These are phyloP conservation scores for Microctenopoma steveboyesi DNA, from an alignment of 2,797 vertebrate species.

Conservation along the genomic window DNA sequence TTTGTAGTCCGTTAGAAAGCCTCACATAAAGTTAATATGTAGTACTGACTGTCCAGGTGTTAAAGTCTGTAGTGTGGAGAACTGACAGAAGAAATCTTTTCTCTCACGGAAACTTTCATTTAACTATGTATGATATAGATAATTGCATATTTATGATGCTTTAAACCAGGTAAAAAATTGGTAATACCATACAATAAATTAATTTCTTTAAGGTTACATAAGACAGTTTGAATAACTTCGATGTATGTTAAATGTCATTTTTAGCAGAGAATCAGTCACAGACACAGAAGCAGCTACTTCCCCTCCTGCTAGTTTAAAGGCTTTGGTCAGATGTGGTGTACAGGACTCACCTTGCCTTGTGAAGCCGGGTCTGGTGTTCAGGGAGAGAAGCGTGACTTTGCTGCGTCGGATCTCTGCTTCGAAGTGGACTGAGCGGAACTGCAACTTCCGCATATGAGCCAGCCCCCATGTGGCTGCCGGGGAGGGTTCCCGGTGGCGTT, in stretches of 20 bases:
- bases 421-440: constrained; percentile 62
- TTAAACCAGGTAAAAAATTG: neutral
- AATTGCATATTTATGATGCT: neutral
- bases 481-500: constrained; percentile 51
- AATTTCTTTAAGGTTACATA: neutral
- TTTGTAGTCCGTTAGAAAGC: neutral
- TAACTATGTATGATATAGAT: neutral
- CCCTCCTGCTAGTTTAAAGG: rapidly evolving
- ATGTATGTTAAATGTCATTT: neutral
- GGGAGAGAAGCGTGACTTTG: constrained; percentile 40
- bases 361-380: constrained; percentile 55
- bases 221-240: neutral
- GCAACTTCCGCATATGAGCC: constrained; percentile 75
- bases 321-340: neutral
- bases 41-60: neutral
- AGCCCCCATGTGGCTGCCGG: constrained; percentile 44
- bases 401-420: constrained; percentile 52
- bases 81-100: no score
- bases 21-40: neutral
- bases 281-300: neutral
- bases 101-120: no score
- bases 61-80: constrained; percentile 12
- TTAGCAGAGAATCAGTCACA: neutral
- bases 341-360: constrained; percentile 59
- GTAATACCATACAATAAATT: no score